A percentile compares a stretch with the other conserved stretches of the same genome.
phyloP scores from a whole-genome alignment of 2,888 invertebrate species.

The Dicyrtoma fusca region DNA sequence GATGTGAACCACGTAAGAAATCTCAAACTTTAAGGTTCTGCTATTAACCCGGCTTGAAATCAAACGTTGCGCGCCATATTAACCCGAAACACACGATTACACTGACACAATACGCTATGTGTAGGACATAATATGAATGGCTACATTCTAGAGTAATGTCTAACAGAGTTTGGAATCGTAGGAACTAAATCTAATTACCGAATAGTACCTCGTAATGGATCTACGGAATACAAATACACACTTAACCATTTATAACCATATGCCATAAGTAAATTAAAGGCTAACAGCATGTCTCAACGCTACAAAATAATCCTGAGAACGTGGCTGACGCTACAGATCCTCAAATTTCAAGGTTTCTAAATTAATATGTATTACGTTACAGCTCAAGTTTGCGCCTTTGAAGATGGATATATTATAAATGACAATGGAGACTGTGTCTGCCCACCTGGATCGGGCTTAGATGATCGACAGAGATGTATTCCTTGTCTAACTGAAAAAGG shows the following conservation, averaged over 20 bases:
- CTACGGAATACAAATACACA: too few relatives aligned
- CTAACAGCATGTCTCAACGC: neutral
- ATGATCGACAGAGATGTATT: slow-evolving; percentile 76
- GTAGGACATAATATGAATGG: too few relatives aligned
- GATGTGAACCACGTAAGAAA: slow-evolving; percentile 77
- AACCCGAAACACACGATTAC: neutral
- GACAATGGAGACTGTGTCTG: slow-evolving; percentile 73
- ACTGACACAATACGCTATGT: neutral
- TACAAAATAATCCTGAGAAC: neutral
- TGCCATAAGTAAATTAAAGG: too few relatives aligned
- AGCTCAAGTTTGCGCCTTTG: slow-evolving; percentile 68
- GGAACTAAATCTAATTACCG: too few relatives aligned
- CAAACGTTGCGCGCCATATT: neutral
- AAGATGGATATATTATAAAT: slow-evolving; percentile 71
- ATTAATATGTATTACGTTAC: slow-evolving; percentile 36
- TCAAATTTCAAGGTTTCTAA: neutral
- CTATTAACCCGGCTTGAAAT: slow-evolving; percentile 17
- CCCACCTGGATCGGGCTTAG: slow-evolving; percentile 74
- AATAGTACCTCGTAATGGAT: too few relatives aligned
- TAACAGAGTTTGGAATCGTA: too few relatives aligned
- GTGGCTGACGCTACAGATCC: too few relatives aligned
- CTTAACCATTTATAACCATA: too few relatives aligned
- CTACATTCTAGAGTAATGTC: neutral
- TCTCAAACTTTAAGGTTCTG: neutral
- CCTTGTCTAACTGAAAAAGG: slow-evolving; percentile 70